These are phyloP conservation scores for Coluber constrictor DNA, from an alignment of 2,797 vertebrate species.

Conservation along the genomic window DNA sequence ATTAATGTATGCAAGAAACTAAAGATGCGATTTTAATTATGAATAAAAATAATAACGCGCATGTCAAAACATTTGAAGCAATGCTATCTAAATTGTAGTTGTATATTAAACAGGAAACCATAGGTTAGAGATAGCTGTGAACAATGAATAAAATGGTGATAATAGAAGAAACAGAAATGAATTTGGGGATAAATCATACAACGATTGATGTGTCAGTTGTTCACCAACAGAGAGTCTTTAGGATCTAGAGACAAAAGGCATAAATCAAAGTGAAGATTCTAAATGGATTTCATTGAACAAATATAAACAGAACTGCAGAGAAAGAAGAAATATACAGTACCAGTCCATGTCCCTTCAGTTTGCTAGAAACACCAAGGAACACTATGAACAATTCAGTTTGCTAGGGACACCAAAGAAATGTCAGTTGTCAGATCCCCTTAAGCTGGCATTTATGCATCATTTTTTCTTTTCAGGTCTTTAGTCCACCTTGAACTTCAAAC, in stretches of 20 bases:
- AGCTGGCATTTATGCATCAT: neutral
- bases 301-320: neutral
- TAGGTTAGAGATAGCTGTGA: neutral
- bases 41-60: neutral
- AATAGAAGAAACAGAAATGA: neutral
- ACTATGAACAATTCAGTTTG: neutral
- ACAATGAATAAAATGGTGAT: neutral
- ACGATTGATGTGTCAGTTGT: neutral
- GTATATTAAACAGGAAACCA: neutral
- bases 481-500: neutral
- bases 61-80: neutral
- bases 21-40: neutral
- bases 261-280: neutral
- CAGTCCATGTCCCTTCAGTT: neutral
- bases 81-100: neutral
- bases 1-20: neutral
- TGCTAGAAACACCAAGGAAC: neutral
- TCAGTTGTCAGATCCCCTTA: neutral
- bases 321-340: neutral
- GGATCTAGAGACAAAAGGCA: neutral
- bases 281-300: neutral
- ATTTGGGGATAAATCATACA: neutral
- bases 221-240: neutral
- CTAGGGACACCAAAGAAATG: neutral
- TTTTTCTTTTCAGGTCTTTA: neutral